Evolutionary conservation across 1,140 invertebrate genomes (phyloP).

Genomic region (Zaprionus nigranus): DNA sequence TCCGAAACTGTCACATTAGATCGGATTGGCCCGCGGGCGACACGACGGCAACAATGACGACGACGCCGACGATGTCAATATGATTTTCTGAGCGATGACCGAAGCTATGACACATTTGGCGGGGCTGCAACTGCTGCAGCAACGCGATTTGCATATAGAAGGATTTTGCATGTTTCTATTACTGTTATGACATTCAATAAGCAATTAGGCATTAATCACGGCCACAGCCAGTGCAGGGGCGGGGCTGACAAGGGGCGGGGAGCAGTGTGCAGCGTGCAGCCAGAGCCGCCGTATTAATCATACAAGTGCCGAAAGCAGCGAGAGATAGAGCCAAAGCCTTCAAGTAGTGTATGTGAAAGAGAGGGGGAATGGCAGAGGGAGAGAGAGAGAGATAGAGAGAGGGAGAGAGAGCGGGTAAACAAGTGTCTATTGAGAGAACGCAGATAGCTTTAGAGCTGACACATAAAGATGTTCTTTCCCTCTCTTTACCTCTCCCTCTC

Average conservation of each 20-base stretch:
- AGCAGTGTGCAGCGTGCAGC: background rate
- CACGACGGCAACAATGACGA: background rate
- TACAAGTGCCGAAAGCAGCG: constrained; percentile 53
- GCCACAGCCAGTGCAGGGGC: constrained; percentile 36
- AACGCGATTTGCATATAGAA: constrained; percentile 63
- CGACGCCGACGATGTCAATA: constrained; percentile 16
- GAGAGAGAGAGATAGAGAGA: too few species aligned
- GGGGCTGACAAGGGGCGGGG: constrained; percentile 12
- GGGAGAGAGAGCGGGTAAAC: background rate
- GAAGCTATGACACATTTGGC: constrained; percentile 50
- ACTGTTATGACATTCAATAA: constrained; percentile 81
- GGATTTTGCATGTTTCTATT: constrained; percentile 66
- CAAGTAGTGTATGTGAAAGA: constrained; percentile 58
- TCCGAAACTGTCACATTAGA: constrained; percentile 14
- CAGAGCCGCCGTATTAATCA: constrained; percentile 38
- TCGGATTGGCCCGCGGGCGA: background rate
- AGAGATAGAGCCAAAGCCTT: constrained; percentile 49
- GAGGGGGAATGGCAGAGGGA: too few species aligned
- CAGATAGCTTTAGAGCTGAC: constrained; percentile 25
- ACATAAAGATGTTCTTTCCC: constrained; percentile 25
- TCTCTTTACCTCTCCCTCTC: background rate
- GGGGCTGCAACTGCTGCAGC: constrained; percentile 5
- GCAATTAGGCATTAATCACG: constrained; percentile 79
- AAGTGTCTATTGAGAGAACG: background rate
- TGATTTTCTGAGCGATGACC: constrained; percentile 39